These are phyloP conservation scores for Nylanderia fulva DNA, from an alignment of 1,140 invertebrate species.

Conservation along the genomic window DNA sequence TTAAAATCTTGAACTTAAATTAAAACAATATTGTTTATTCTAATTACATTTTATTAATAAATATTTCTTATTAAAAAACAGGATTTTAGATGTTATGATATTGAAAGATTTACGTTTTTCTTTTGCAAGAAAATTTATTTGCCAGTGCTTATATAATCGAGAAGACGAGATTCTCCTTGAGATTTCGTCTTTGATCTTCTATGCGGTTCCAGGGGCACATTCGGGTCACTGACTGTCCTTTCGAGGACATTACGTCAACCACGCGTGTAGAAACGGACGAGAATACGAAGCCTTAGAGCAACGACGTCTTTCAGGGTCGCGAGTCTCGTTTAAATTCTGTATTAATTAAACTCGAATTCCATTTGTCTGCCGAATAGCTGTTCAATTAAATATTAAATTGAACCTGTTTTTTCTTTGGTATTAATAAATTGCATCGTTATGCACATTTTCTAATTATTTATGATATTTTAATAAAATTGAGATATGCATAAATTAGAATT, in stretches of 20 bases:
- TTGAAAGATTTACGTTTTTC: background rate
- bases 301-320: background rate
- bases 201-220: background rate
- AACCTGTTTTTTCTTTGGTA: slow-evolving; percentile 20
- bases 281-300: background rate
- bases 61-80: background rate
- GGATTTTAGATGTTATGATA: background rate
- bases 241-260: background rate
- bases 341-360: slow-evolving; percentile 58
- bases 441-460: background rate
- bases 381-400: background rate
- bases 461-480: background rate
- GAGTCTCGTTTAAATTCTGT: slow-evolving; percentile 52
- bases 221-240: slow-evolving; percentile 8
- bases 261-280: background rate
- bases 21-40: background rate
- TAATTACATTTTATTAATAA: background rate
- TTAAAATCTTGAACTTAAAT: background rate
- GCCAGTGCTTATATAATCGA: background rate
- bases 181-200: slow-evolving; percentile 31
- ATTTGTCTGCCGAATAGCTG: background rate
- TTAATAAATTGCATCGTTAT: slow-evolving; percentile 5
- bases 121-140: background rate
- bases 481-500: background rate
- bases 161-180: background rate